Base-by-base conservation (phyloP, 2,888 invertebrate species). In the Leptinotarsa tumamoca region DNA sequence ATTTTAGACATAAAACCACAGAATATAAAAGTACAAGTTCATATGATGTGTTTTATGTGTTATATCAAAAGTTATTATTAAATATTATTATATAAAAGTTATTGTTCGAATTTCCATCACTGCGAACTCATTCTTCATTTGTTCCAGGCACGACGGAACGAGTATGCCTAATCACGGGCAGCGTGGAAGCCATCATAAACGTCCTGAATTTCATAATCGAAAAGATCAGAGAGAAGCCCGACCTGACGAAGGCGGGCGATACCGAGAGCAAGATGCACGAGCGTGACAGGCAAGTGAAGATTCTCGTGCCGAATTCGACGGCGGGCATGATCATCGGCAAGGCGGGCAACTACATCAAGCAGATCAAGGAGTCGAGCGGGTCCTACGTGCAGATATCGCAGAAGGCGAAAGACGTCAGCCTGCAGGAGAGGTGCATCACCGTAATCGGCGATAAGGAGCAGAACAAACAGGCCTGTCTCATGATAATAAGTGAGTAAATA, bases 271-370 rank as follows among this genome's bases (percentile, higher is more conserved):
- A 95, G 89, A 93, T 94, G 52, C 95, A 95, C 83, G 96, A 97
- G 85, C 92, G 97, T 85, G 97, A 97, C 87, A 96, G 96, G 89
- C 97, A 97, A 93, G 96, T 98, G 81, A 98, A 98, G 90, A 96
- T 98, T 86, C 90, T 98, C 84, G 97, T 98, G 89, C 98, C 98
- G 80, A 98, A 98, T 89, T 97, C 97, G 71, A 98, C 98, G 66
- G 98, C 98, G 76, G 98, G 98, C 85, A 98, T 98, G 98, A 97
- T 98, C 83, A 98, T 98, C 87, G 98, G 74, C 68, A 98, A 98
- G 89, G 96, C 95, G 75, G 98, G 98, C 84, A 96, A 96, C 90
- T 97, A 95, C 88, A 98, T 98, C 86, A 98, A 98, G 89, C 96
- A 96, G 90, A 95, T 97, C 85, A 97, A 97, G 89, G 97, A 97